Conservation (phyloP, 2,888 invertebrate genomes). For the Latrodectus hesperus region DNA sequence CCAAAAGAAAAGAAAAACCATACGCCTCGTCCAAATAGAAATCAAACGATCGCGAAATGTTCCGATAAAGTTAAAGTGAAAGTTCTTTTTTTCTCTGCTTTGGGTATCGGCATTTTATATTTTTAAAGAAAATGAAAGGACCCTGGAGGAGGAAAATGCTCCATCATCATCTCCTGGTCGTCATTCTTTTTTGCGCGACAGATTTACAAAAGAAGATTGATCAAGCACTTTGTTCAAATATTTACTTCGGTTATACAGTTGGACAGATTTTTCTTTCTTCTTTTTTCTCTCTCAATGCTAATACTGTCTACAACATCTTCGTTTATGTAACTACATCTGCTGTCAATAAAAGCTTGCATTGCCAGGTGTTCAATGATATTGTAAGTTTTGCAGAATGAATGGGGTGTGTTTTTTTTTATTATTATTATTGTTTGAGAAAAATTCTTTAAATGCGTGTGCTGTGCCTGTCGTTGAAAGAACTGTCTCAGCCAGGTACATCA, state of each 20-base stretch:
- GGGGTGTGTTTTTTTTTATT: too few species aligned
- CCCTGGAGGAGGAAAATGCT: slow-evolving; percentile 36
- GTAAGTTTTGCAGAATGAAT: background rate
- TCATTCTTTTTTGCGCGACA: slow-evolving; percentile 53
- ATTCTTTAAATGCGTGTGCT: too few species aligned
- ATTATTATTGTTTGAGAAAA: too few species aligned
- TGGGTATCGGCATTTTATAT: background rate
- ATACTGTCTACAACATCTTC: slow-evolving; percentile 1
- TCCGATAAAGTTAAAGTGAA: too few species aligned
- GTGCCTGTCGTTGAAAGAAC: too few species aligned
- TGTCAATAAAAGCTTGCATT: slow-evolving; percentile 25
- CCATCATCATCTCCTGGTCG: slow-evolving; percentile 53
- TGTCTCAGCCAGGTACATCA: too few species aligned
- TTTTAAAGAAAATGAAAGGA: background rate
- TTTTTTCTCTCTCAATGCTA: background rate
- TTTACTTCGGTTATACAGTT: slow-evolving; percentile 38
- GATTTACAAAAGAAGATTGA: slow-evolving; percentile 59
- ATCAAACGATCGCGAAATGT: too few species aligned
- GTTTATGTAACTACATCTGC: background rate
- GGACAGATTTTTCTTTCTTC: slow-evolving; percentile 2
- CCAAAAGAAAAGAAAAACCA: too few species aligned
- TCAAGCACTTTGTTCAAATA: slow-evolving; percentile 65
- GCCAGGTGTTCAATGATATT: slow-evolving; percentile 14
- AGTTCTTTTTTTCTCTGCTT: background rate
- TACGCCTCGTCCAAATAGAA: too few species aligned